These are phyloP conservation scores for Latheticus oryzae DNA, from an alignment of 2,888 invertebrate genomes.

Conservation along the genomic window DNA sequence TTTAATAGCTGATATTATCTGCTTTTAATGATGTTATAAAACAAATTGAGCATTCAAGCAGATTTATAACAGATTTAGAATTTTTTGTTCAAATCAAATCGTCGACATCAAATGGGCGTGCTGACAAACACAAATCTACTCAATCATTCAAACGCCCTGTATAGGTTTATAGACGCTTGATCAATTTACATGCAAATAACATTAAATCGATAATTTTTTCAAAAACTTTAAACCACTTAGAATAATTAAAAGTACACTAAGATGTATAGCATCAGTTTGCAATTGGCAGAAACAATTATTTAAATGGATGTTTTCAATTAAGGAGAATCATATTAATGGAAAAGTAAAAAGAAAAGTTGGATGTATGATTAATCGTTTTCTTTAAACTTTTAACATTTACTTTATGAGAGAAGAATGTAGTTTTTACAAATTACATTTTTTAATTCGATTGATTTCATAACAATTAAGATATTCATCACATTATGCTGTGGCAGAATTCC, in stretches of 20 bases:
- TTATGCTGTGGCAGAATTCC: constrained; percentile 14
- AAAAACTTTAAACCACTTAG: constrained; percentile 19
- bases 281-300: constrained; percentile 27
- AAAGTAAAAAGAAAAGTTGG: background rate
- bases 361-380: constrained; percentile 12
- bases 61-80: constrained; percentile 5
- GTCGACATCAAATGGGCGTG: constrained; percentile 23
- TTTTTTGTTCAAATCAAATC: too few species aligned
- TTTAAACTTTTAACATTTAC: constrained; percentile 1
- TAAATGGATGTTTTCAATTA: constrained; percentile 35
- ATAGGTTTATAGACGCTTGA: constrained; percentile 3
- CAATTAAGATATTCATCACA: constrained; percentile 26
- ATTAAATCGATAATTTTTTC: constrained; percentile 8
- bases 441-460: background rate
- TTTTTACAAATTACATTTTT: background rate
- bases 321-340: constrained; percentile 12
- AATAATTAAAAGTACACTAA: constrained; percentile 30
- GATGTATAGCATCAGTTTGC: constrained; percentile 16
- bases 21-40: constrained; percentile 9
- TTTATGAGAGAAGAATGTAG: background rate
- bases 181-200: constrained; percentile 16
- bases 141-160: constrained; percentile 19
- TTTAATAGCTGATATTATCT: constrained; percentile 6
- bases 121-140: constrained; percentile 13
- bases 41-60: constrained; percentile 7